Evolutionary conservation across 2,888 invertebrate genomes (phyloP), one percentile per base, ranked within the genome.

Genomic region (Dolomedes plantarius): DNA sequence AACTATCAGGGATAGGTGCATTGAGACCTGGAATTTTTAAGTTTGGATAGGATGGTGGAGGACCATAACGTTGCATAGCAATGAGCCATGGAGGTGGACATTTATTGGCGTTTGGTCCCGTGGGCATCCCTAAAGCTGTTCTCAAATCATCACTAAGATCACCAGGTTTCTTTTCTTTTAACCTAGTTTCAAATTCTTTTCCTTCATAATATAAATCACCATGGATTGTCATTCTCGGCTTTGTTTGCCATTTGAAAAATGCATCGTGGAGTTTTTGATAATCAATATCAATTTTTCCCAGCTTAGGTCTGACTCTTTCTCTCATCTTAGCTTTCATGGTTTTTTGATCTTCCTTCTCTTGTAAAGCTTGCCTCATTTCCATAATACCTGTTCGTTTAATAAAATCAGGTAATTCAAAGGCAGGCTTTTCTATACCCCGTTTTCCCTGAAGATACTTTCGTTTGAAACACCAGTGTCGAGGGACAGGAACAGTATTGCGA

Each of bases 201-300:
- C 99, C 98, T 90, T 99, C 99, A 91, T 99, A 99, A 92, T 99
- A 99, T 9, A 99, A 93, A 92, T 99, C 99, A 6, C 99, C 99
- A 91, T 99, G 98, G 89, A 98, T 98, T 0, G 98, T 98, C 97
- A 99, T 98, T 89, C 96, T 95, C 0, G 99, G 99, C 91, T 99
- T 99, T 0, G 98, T 98, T 91, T 99, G 99, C 97, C 98, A 99
- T 94, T 96, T 96, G 93, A 99, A 99, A 93, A 99, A 99, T 0
- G 99, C 99, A 91, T 99, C 99, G 90, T 99, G 99, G 29, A 99
- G 92, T 91, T 99, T 99, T 92, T 99, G 99, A 91, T 99, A 99
- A 92, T 99, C 99, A 89, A 99, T 99, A 91, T 99, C 99, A 90
- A 99, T 99, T 93, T 99, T 99, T 39, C 99, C 99, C 90, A 99